Base-by-base conservation (phyloP, 2,888 invertebrate species). In the Zygaena filipendulae region DNA sequence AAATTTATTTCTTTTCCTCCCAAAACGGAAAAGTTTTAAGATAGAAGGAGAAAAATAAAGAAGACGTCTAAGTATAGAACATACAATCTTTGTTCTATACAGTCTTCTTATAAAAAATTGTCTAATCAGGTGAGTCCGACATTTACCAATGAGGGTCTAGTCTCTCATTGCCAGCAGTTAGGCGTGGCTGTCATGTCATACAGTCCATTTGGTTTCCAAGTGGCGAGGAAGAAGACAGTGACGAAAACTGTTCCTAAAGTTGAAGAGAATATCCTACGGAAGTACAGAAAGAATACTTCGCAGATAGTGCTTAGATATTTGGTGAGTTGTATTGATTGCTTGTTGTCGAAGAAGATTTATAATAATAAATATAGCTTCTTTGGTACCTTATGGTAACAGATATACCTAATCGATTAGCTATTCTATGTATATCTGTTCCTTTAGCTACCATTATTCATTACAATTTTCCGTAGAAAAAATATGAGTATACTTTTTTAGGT, bases 111-210 rank as follows among this genome's bases (percentile, higher is more conserved):
- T n/a, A n/a, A n/a, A n/a, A n/a, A n/a, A n/a, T n/a, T n/a, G n/a
- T n/a, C n/a, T n/a, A n/a, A n/a, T n/a, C 66, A 84, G 80, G 67
- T 81, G 3, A 75, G 72, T 45, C 87, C 91, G 1, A 86, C 87
- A 25, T 59, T 88, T 7, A 87, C 86, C 20, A 87, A 91, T 49
- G 85, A 83, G 34, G 75, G 84, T 26, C 47, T 90, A 21, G 83
- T 86, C 1, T 63, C 84, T 3, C 90, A 86, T 39, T 87, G 90
- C 52, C 82, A 83, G 28, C 60, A 83, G 20, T 81, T 83, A n/a
- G 83, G 77, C 9, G 84, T 95, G 12, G 70, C 80, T 1, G 58
- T 93, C 38, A 87, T 81, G 48, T 90, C 81, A 0, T 93, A 89
- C 63, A 86, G 87, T 36, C 90, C 90, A 0, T 63, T 91, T 63